These are phyloP conservation scores for Andricus curvator DNA, from an alignment of 2,888 invertebrate species.

Conservation along the genomic window DNA sequence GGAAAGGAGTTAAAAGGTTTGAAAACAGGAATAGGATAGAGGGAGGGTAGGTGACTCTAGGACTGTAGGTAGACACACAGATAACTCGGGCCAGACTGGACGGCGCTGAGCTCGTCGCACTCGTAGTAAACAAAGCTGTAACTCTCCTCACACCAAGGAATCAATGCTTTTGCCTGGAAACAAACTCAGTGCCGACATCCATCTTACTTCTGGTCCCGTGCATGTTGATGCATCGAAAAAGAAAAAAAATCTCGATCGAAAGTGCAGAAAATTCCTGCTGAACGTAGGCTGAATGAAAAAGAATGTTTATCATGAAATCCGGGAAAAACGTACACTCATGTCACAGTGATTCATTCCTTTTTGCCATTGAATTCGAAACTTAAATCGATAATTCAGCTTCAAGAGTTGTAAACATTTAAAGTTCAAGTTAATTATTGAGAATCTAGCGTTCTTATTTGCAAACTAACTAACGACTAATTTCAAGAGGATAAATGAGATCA, in stretches of 20 bases:
- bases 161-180: conserved; percentile 70
- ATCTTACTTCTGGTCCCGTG: conserved; percentile 66
- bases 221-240: conserved; percentile 68
- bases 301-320: background rate
- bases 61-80: conserved; percentile 53
- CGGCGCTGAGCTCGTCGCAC: conserved; percentile 75
- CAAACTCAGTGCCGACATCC: conserved; percentile 60
- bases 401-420: too few species aligned
- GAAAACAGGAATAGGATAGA: conserved; percentile 2
- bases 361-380: background rate
- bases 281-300: conserved; percentile 3
- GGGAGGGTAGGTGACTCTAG: conserved; percentile 40
- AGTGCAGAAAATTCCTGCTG: conserved; percentile 15
- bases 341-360: background rate
- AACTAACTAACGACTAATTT: too few species aligned
- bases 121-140: conserved; percentile 78
- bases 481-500: too few species aligned
- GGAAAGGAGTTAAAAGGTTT: conserved; percentile 6
- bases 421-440: too few species aligned
- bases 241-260: conserved; percentile 41
- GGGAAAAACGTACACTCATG: background rate
- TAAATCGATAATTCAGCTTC: too few species aligned
- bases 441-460: too few species aligned
- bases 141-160: conserved; percentile 76
- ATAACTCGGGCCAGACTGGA: conserved; percentile 72